These are phyloP conservation scores for Mesoligia furuncula DNA, from an alignment of 2,888 invertebrate genomes.

Conservation along the genomic window DNA sequence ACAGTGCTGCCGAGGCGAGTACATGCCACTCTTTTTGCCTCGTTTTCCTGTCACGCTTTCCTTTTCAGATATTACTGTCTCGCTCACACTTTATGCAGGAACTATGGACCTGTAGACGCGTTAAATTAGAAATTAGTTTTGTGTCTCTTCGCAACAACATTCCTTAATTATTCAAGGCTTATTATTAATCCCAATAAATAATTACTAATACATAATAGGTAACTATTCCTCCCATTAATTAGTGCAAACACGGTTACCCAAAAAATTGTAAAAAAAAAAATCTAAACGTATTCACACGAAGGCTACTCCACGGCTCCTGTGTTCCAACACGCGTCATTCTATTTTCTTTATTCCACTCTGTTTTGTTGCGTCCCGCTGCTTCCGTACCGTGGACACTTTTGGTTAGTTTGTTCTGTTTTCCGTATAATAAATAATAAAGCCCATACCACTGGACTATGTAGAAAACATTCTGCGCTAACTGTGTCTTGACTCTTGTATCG, in stretches of 20 bases:
- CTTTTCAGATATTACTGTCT: conserved; percentile 80
- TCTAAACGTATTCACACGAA: conserved; percentile 47
- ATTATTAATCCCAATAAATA: neutral
- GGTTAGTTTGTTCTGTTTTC: conserved; percentile 89
- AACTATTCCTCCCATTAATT: neutral
- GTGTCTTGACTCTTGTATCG: conserved; percentile 62
- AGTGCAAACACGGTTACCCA: neutral
- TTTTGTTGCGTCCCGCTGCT: conserved; percentile 87
- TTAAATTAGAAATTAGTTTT: conserved; percentile 30
- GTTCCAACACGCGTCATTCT: conserved; percentile 82
- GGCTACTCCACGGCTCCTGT: conserved; percentile 74
- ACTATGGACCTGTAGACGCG: conserved; percentile 41
- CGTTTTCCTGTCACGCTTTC: conserved; percentile 84
- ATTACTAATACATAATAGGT: neutral
- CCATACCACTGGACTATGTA: conserved; percentile 71
- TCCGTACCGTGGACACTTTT: conserved; percentile 89
- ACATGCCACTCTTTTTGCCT: conserved; percentile 82
- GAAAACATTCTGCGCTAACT: conserved; percentile 64
- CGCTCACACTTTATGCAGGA: conserved; percentile 60
- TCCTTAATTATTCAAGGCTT: neutral
- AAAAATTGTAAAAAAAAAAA: conserved; percentile 17
- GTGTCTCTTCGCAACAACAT: neutral
- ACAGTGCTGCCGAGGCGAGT: conserved; percentile 74
- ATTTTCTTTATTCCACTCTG: conserved; percentile 86
- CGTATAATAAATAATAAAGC: conserved; percentile 89